Evolutionary conservation across 2,888 invertebrate species (phyloP), one percentile per base, ranked within the genome.

Genomic region (Xestia rhomboidea): DNA sequence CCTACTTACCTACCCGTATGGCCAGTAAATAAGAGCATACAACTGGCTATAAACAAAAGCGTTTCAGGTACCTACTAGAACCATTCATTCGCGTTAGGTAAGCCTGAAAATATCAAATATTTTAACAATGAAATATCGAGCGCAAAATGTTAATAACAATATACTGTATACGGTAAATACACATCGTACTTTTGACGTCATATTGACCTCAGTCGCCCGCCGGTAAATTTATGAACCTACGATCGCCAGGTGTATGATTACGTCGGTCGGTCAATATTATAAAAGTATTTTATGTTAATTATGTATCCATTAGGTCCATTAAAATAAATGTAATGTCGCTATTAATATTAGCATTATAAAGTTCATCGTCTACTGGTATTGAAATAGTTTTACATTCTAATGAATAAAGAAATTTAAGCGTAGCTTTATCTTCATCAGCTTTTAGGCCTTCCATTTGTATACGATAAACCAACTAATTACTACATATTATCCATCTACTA

Each of bases 201-300:
- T 27, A 24, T 46, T 72, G 49, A 63, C 68, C 60, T 76, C 72
- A 27, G 76, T 27, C 27, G 13, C 30, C 73, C 30, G 64, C 46
- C 44, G 24, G 3, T 38, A n/a, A 64, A 66, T 73, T 73, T 71
- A 77, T 57, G 60, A 34, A 66, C 63, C 57, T 38, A 38, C 34
- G 51, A 69, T 24, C 63, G 68, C 57, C 85, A 85, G 70, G 63
- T 77, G 77, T 77, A 54, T 68, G 49, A 51, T 77, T 57, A 77
- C 66, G 70, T 66, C 27, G 7, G 7, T 27, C 27, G 27, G 60
- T 71, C 18, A 73, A 62, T 77, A 78, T 82, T 54, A 60, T 71
- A 62, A 69, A 69, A 63, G 71, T 30, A 82, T 71, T 60, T 54
- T 62, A 83, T 86, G 75, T 64, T 51, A 79, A 86, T 83, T 79